Base-by-base conservation (phyloP, 2,113 vertebrate genomes). In the Tachuris rubrigastra region DNA sequence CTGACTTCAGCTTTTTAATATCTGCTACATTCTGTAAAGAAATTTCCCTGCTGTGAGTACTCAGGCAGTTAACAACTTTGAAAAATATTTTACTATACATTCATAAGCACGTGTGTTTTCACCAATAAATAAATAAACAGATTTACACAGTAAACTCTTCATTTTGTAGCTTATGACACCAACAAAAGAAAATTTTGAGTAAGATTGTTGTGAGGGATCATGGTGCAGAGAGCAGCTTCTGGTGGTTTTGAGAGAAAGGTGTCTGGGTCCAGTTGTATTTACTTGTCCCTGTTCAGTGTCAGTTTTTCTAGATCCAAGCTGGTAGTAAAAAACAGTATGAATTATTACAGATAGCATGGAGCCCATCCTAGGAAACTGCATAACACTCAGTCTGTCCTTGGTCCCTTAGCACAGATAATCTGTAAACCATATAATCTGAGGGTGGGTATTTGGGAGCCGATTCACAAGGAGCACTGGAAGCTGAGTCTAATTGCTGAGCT, bases 1-100 rank as follows among this genome's bases (percentile, higher is more conserved):
- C 98, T 25, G 98, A 98, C 97, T 99, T 99, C 95, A 99, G 93
- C 95, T 99, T 99, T 97, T 99, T 99, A 80, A 99, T 99, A 97
- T 99, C 99, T 68, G 99, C 99, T 97, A 98, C 96, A 0, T 99
- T 99, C 99, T 99, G 98, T 67, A 73, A 95, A 97, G 73, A 91
- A 74, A 97, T 76, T 63, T 85, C 37, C 65, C 72, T 75, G 67
- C 91, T 89, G 46, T 81, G 81, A 97, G 59, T n/a, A 69, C 35
- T 92, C 3, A 9, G 47, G 92, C 74, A 95, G 65, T 59, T 82
- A 96, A 95, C n/a, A 73, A 17, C 59, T 72, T 72, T 30, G 66
- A 30, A 65, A 90, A 39, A 21, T 87, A 53, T 75, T 94, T 85
- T 85, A 63, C 73, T 86, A 89, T 77, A 86, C 16, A 47, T 79